phyloP scores from a whole-genome alignment of 23 tunicate species.

The Clavelina lepadiformis region DNA sequence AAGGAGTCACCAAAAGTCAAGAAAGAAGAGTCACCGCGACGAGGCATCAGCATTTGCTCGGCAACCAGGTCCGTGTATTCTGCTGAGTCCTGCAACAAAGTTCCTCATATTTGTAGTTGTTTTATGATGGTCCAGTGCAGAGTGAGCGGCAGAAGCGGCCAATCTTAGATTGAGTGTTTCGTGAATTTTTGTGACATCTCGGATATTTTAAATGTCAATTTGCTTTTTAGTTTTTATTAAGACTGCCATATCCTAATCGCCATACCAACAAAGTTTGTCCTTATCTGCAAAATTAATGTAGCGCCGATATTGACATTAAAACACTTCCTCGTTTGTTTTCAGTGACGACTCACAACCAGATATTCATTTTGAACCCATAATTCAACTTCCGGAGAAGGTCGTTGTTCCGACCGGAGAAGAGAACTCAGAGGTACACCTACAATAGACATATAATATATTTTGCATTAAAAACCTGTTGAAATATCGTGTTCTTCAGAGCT shows the following conservation, averaged over 20 bases:
- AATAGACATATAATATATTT: no score
- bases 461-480: no score
- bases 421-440: constrained; percentile 48
- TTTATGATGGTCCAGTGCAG: not conserved
- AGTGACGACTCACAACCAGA: constrained; percentile 29
- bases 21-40: not conserved
- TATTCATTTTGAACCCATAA: constrained; percentile 71
- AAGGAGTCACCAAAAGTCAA: constrained; percentile 5
- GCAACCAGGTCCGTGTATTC: constrained; percentile 31
- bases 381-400: constrained; percentile 65
- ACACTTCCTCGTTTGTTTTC: not conserved
- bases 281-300: no score
- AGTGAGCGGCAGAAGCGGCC: no score
- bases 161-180: no score
- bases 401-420: constrained; percentile 77
- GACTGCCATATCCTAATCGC: no score
- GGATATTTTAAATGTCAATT: no score
- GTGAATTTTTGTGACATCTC: no score
- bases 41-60: constrained; percentile 49
- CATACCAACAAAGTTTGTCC: no score
- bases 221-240: no score
- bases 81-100: not conserved
- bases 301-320: not conserved
- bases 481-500: no score
- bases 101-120: not conserved